Evolutionary conservation across 2,113 vertebrate species (phyloP).

Genomic region (Acrocephalus arundinaceus): DNA sequence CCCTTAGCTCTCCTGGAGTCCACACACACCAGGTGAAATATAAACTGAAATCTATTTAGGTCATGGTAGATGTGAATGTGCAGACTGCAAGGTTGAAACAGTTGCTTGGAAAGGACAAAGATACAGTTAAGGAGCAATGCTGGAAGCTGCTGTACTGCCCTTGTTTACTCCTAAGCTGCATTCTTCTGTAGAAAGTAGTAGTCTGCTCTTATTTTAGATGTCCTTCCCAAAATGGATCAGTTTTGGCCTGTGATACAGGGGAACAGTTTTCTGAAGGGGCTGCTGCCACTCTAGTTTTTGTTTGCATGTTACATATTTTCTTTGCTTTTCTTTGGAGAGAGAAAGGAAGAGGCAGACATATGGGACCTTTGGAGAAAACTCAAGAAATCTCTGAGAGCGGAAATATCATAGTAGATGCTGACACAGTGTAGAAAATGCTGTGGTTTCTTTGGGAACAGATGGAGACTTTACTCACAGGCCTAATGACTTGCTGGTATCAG

Average conservation of each 20-base stretch:
- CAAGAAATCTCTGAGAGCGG: constrained; percentile 52
- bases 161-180: neutral
- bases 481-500: constrained; percentile 58
- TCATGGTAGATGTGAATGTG: neutral
- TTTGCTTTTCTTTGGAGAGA: constrained; percentile 27
- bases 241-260: neutral
- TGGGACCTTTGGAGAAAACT: constrained; percentile 49
- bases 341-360: constrained; percentile 39
- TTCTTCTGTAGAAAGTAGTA: neutral
- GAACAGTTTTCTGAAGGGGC: constrained; percentile 1
- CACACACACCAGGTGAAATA: neutral
- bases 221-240: neutral
- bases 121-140: neutral
- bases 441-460: constrained; percentile 63
- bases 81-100: neutral
- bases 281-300: constrained; percentile 32
- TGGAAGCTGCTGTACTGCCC: neutral
- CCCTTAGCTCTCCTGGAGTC: neutral
- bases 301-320: constrained; percentile 15
- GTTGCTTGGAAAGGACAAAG: neutral
- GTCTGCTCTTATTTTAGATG: constrained; percentile 23
- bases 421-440: constrained; percentile 55
- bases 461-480: constrained; percentile 48
- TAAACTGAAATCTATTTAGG: neutral
- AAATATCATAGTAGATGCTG: constrained; percentile 57